Percentiles rank a stretch among this genome's conserved stretches.
Evolutionary conservation across 1,140 invertebrate genomes (phyloP).

Genomic region (Pristionchus pacificus): DNA sequence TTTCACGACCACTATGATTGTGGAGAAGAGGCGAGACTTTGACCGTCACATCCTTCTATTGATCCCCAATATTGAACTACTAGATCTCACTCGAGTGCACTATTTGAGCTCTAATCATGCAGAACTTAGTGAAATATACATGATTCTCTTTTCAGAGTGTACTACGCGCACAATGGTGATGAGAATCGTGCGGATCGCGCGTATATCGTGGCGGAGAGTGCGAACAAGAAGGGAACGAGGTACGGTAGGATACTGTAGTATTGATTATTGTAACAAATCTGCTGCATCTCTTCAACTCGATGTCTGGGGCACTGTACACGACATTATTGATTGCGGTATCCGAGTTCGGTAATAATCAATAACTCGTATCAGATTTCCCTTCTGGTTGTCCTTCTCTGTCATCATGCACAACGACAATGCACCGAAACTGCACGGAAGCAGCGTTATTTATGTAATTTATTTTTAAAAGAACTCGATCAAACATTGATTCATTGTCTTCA

Average conservation of each 20-base stretch:
- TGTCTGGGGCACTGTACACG: no score
- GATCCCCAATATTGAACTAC: no score
- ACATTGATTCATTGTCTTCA: no score
- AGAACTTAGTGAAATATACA: no score
- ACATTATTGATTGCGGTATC: no score
- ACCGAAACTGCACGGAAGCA: slow-evolving; percentile 33
- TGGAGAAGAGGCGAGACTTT: not conserved
- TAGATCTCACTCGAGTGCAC: no score
- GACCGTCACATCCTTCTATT: no score
- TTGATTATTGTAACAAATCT: no score
- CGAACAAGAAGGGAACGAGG: slow-evolving; percentile 20
- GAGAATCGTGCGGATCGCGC: slow-evolving; percentile 36
- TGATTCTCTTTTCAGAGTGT: slow-evolving; percentile 38
- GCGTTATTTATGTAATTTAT: slow-evolving; percentile 16
- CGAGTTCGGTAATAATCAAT: no score
- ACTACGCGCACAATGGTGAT: slow-evolving; percentile 48
- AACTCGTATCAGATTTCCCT: slow-evolving; percentile 42
- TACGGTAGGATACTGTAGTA: no score
- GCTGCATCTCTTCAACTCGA: no score
- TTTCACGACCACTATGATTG: slow-evolving; percentile 40
- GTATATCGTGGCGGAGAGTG: slow-evolving; percentile 43
- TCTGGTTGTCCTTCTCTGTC: slow-evolving; percentile 48
- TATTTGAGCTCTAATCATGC: not conserved
- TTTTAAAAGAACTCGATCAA: not conserved
- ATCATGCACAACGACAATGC: slow-evolving; percentile 47